Base-by-base conservation (phyloP, 2,888 invertebrate species). In the Drosophila anomalipes region DNA sequence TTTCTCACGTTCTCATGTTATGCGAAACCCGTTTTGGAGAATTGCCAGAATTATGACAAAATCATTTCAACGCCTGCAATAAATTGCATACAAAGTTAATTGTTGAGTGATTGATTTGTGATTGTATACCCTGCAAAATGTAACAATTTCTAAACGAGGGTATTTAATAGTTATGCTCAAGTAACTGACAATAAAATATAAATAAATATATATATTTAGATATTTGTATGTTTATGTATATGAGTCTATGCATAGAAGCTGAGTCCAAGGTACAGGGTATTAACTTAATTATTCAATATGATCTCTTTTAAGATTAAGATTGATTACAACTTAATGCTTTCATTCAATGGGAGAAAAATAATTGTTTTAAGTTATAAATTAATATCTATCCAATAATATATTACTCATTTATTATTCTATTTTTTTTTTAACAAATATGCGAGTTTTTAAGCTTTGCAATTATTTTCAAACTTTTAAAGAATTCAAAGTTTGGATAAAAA, bases 1-100 rank as follows among this genome's bases (percentile, higher is more conserved):
- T 80, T 79, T 79, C 79, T 77, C 79, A 79, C 81, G 79, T 79
- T 81, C 49, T 61, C 69, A 16, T 64, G 72, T 77, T 70, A 67
- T 67, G 81, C 54, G 73, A 77, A 81, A 81, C 79, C 30, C 35
- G 77, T 77, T 77, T 62, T 64, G 41, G 28, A 49, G 58, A 39
- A 70, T 72, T 52, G 69, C 65, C 60, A 63, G 57, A 70, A 67
- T 73, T 67, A 77, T 81, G 81, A 61, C 66, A 67, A 73, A 67
- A 81, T 77, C 57, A 52, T 79, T 81, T 77, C 54, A 72, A 72
- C 57, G 77, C 68, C 32, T 49, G 61, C 62, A 72, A 57, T 63
- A 67, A 71, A 61, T 67, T 64, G 56, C 62, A 66, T 33, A 58
- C 62, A 44, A 59, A 37, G 39, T 47, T 52, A 64, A 57, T 64